Percentiles rank a stretch among this genome's conserved stretches.
Conservation (phyloP, 2,113 vertebrate genomes). For the Hydrolagus affinis region DNA sequence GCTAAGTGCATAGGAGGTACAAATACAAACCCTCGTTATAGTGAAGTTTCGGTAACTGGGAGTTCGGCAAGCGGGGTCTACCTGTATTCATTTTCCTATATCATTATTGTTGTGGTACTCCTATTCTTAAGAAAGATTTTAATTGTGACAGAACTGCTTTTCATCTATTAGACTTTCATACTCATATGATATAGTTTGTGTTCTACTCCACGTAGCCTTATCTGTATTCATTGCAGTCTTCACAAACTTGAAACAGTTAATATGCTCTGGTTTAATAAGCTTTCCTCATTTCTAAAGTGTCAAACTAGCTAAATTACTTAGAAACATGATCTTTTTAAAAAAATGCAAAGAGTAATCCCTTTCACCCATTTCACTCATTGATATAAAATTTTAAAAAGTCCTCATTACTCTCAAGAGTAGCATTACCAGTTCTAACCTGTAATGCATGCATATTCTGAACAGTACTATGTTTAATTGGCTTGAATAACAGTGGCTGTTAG, state of each 20-base stretch:
- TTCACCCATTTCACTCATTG: not conserved
- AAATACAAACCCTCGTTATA: no score
- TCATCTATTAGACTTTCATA: not conserved
- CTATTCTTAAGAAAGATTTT: not conserved
- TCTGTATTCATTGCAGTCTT: not conserved
- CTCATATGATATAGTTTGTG: not conserved
- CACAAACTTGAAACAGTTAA: not conserved
- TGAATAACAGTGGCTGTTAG: slow-evolving; percentile 25
- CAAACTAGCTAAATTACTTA: not conserved
- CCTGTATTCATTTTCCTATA: not conserved
- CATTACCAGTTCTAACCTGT: slow-evolving; percentile 11
- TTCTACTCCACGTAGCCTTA: not conserved
- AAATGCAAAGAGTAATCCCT: not conserved
- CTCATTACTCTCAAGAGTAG: not conserved
- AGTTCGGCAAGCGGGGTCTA: no score
- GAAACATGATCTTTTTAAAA: not conserved
- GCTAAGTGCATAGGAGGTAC: no score
- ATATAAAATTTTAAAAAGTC: not conserved
- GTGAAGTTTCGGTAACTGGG: no score
- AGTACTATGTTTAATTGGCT: slow-evolving; percentile 27
- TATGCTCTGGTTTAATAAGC: not conserved
- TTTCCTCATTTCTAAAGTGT: not conserved
- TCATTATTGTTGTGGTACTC: not conserved
- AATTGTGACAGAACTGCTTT: not conserved
- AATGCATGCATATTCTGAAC: slow-evolving; percentile 6